These are phyloP conservation scores for Cenopis cana DNA, from an alignment of 2,888 invertebrate species.

Conservation along the genomic window DNA sequence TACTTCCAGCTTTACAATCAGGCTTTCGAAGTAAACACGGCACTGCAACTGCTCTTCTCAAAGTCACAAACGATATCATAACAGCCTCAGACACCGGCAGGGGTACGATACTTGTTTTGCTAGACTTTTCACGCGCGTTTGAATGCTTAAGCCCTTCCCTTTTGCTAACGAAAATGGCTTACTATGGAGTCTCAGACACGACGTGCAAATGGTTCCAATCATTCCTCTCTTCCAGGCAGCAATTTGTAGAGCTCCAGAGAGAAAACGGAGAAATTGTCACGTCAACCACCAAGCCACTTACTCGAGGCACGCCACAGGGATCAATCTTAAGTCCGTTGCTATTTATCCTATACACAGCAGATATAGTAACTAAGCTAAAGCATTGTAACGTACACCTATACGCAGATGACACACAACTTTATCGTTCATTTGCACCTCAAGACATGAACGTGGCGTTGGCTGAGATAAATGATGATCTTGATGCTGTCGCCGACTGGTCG, in stretches of 20 bases:
- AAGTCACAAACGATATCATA: constrained; percentile 1
- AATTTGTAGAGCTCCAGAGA: constrained; percentile 5
- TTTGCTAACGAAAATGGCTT: constrained; percentile 5
- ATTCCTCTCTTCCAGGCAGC: background rate
- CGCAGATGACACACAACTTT: constrained; percentile 12
- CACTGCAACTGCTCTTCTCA: constrained; percentile 4
- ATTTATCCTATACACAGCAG: constrained; percentile 21
- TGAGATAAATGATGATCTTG: background rate
- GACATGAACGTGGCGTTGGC: background rate
- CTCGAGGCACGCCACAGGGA: background rate
- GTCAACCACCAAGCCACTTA: background rate
- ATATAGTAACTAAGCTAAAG: background rate
- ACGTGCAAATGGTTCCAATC: constrained; percentile 10
- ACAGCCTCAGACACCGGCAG: background rate
- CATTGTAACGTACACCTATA: constrained; percentile 2
- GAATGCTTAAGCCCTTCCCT: background rate
- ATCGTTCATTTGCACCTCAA: background rate
- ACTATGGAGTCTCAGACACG: background rate
- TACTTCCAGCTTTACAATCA: constrained; percentile 2
- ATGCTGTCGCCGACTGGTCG: background rate
- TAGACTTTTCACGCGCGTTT: background rate
- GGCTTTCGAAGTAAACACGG: constrained; percentile 11
- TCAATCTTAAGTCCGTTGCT: background rate
- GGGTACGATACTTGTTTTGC: constrained; percentile 4
- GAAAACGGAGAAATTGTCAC: background rate